Conservation (phyloP, 2,888 invertebrate genomes). For the Melanotus villosus region DNA sequence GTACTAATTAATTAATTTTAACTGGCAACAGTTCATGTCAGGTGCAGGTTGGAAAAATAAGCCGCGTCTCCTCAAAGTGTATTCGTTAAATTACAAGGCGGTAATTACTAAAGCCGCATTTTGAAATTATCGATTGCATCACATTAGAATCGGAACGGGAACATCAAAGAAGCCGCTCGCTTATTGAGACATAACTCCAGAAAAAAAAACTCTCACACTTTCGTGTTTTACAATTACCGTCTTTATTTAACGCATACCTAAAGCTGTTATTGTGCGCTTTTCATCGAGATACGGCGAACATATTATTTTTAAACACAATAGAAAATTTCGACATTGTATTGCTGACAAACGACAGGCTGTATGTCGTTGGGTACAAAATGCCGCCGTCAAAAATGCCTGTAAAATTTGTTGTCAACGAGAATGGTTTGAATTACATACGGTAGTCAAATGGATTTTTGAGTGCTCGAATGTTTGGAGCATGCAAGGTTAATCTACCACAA, state of each 20-base stretch:
- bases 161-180: conserved; percentile 58
- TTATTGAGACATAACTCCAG: conserved; percentile 61
- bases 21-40: not conserved
- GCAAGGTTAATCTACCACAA: too few relatives aligned
- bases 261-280: not conserved
- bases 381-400: conserved; percentile 23
- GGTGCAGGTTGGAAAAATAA: conserved; percentile 9
- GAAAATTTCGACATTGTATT: conserved; percentile 38
- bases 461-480: too few relatives aligned
- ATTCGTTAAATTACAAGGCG: conserved; percentile 34
- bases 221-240: not conserved
- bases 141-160: conserved; percentile 57
- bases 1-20: not conserved
- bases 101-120: conserved; percentile 41
- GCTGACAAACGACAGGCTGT: conserved; percentile 29
- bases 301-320: conserved; percentile 39
- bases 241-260: not conserved
- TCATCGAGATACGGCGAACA: conserved; percentile 26
- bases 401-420: conserved; percentile 10
- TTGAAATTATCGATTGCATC: conserved; percentile 55
- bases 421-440: not conserved
- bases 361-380: conserved; percentile 18
- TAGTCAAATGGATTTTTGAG: too few relatives aligned
- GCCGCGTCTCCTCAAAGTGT: not conserved
- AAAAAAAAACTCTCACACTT: conserved; percentile 51